Conservation (phyloP, 2,113 vertebrate genomes). For the Eulemur rufifrons region DNA sequence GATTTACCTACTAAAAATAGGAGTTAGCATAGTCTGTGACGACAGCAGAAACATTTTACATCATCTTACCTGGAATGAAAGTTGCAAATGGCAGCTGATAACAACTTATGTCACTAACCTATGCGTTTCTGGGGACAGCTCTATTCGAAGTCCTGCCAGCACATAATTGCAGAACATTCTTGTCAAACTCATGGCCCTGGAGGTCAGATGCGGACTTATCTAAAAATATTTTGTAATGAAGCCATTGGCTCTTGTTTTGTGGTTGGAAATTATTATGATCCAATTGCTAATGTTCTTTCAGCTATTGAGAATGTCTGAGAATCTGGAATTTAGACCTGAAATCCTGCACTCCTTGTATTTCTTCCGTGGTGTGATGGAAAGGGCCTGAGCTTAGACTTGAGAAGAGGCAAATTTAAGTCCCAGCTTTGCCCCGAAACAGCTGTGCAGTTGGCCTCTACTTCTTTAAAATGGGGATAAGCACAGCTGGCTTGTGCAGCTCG, state of each 20-base stretch:
- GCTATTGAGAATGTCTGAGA: background rate
- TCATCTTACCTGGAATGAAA: constrained; percentile 8
- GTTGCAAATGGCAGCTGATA: background rate
- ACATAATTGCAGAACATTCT: background rate
- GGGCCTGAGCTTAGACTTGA: background rate
- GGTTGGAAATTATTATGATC: background rate
- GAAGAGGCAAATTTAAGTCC: background rate
- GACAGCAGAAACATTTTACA: background rate
- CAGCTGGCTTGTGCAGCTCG: background rate
- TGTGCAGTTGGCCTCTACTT: background rate
- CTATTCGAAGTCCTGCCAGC: background rate
- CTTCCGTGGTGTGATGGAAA: background rate
- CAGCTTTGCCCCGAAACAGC: background rate
- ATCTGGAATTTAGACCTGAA: background rate
- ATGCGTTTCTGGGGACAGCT: background rate
- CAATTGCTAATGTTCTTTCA: fast-evolving
- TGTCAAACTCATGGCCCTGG: background rate
- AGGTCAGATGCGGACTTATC: background rate
- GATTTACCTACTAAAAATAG: background rate
- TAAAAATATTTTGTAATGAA: background rate
- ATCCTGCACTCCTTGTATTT: background rate
- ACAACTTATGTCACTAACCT: fast-evolving
- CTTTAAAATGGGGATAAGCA: background rate
- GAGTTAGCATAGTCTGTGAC: background rate
- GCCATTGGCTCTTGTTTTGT: background rate